Base-by-base conservation (phyloP, 2,888 invertebrate species). In the Epinotia nisella region DNA sequence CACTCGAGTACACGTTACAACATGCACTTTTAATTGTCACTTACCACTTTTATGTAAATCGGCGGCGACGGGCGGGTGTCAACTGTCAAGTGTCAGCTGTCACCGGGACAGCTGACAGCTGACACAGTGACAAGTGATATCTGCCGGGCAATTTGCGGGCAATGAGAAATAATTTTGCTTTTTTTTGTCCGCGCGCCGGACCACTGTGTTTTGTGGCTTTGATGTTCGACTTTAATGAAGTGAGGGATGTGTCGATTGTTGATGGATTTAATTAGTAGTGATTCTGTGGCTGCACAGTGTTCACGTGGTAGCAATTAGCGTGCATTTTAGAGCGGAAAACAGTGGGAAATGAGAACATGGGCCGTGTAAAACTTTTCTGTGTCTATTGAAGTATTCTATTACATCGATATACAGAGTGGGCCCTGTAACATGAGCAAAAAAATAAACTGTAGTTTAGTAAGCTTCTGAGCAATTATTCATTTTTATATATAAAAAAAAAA, bases 31-130 rank as follows among this genome's bases (percentile, higher is more conserved):
- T 88, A 88, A 88, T 88, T 88, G 88, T 88, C 88, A 87, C 82
- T 87, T 87, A 85, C 83, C 85, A 87, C 85, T 88, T 88, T 88
- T 90, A 92, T 90, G 92, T 89, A 88, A 90, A 90, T 91, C 88
- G 86, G 84, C 82, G 87, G 81, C 82, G 87, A 82, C 86, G 80
- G 82, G 82, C 81, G 82, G 83, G 76, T 70, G 75, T 73, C 72
- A 73, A 73, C 75, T 60, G 71, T 81, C 82, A 83, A 81, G 83
- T 87, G 87, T 88, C 90, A 85, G 77, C 76, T 74, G 41, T 65
- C 65, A 74, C 78, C 68, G 74, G 83, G 87, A 86, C 87, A 85
- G 80, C 75, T 84, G 90, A 88, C 90, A 89, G 81, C 78, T 84
- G 90, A 90, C 89, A 86, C 78, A 81, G 81, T 84, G 79, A 78